These are phyloP conservation scores for Maccullochella peelii DNA, from an alignment of 2,113 vertebrate genomes.

Conservation along the genomic window DNA sequence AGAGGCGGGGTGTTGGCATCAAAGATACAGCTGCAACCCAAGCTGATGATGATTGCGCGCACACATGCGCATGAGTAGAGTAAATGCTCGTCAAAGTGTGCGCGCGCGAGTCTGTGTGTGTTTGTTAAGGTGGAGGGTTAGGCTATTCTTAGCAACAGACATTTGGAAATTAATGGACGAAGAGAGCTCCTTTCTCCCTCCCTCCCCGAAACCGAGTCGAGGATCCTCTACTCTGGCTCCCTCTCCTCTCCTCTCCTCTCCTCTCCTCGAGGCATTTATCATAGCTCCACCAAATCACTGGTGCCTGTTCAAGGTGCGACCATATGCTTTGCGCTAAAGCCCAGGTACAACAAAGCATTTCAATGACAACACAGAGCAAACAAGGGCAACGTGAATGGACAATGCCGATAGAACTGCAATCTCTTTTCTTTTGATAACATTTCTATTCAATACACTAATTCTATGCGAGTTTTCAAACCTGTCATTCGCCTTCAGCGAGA, in stretches of 20 bases:
- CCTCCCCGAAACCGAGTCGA: constrained; percentile 53
- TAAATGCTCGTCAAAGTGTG: constrained; percentile 47
- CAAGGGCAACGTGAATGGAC: neutral
- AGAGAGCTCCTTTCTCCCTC: constrained; percentile 69
- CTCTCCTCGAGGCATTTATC: constrained; percentile 27
- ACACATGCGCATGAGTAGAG: constrained; percentile 37
- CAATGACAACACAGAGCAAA: constrained; percentile 10
- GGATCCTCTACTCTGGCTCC: constrained; percentile 52
- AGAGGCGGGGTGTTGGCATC: constrained; percentile 35
- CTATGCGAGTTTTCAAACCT: neutral
- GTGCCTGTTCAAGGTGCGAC: constrained; percentile 65
- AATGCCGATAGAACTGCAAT: neutral
- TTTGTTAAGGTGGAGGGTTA: constrained; percentile 64
- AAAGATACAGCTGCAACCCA: constrained; percentile 70
- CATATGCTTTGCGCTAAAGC: constrained; percentile 41
- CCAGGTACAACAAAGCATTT: constrained; percentile 16
- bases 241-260: constrained; percentile 45
- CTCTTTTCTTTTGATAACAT: neutral
- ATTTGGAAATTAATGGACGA: constrained; percentile 85
- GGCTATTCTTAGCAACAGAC: constrained; percentile 84
- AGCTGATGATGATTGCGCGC: constrained; percentile 69
- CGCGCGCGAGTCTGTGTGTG: constrained; percentile 49
- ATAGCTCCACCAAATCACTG: constrained; percentile 44
- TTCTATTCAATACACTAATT: neutral
- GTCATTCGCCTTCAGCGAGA: neutral